Conservation (phyloP, 1,140 invertebrate genomes). For the Periplaneta americana region DNA sequence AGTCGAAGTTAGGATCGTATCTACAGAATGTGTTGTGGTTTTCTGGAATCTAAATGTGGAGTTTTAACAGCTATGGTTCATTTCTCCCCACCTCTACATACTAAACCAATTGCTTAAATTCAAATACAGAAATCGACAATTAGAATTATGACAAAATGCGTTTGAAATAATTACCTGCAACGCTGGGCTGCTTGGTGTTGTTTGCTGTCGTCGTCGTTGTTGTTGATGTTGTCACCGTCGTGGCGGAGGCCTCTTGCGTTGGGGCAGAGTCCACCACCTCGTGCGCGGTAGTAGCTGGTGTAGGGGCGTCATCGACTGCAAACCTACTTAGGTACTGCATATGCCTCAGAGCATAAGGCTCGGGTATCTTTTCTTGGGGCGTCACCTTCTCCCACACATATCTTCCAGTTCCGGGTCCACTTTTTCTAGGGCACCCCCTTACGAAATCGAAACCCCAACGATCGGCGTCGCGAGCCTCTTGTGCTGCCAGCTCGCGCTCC, state of each 20-base stretch:
- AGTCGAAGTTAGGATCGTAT: too few relatives aligned
- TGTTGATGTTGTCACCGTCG: not conserved
- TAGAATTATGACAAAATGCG: too few relatives aligned
- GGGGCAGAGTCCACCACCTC: constrained; percentile 9
- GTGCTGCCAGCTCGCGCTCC: constrained; percentile 38
- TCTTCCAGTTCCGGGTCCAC: constrained; percentile 31
- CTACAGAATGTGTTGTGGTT: too few relatives aligned
- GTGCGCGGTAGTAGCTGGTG: constrained; percentile 20
- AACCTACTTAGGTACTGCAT: constrained; percentile 36
- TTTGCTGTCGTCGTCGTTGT: not conserved
- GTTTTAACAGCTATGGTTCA: too few relatives aligned
- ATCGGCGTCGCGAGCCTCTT: constrained; percentile 37
- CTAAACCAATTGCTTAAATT: too few relatives aligned
- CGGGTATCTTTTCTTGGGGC: constrained; percentile 35
- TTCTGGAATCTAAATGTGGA: too few relatives aligned
- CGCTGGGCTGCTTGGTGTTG: not conserved
- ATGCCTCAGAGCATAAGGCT: constrained; percentile 39
- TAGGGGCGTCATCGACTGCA: constrained; percentile 15
- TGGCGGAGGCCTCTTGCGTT: not conserved
- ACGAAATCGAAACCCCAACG: constrained; percentile 46
- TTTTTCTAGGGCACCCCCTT: constrained; percentile 32
- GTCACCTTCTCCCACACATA: constrained; percentile 37
- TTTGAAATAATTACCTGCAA: not conserved
- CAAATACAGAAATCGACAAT: too few relatives aligned
- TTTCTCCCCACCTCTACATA: too few relatives aligned